Evolutionary conservation across 2,888 invertebrate species (phyloP).

Genomic region (Drosophila pseudotalamancana): DNA sequence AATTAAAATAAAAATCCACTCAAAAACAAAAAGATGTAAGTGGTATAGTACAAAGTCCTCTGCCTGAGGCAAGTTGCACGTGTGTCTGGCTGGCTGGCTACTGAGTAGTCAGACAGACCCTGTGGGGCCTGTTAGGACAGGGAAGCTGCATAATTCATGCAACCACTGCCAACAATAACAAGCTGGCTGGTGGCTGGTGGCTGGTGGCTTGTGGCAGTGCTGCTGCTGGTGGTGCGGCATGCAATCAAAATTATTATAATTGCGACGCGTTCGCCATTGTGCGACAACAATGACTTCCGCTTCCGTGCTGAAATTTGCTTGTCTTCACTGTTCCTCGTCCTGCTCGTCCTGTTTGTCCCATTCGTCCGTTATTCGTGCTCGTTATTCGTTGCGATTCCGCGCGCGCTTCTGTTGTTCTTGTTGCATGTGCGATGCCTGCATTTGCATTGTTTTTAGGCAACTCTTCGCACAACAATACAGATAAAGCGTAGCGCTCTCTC

Average conservation of each 20-base stretch:
- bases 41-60: conserved; percentile 4
- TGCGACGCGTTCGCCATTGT: conserved; percentile 81
- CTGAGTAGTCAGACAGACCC: not conserved
- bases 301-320: conserved; percentile 78
- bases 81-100: conserved; percentile 17
- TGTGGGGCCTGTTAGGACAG: conserved; percentile 2
- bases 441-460: conserved; percentile 67
- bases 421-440: conserved; percentile 48
- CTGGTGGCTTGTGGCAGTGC: not conserved
- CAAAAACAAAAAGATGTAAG: conserved; percentile 33
- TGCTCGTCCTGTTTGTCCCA: conserved; percentile 10
- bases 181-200: conserved; percentile 22
- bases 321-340: conserved; percentile 40
- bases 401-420: conserved; percentile 13
- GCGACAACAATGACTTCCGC: conserved; percentile 81
- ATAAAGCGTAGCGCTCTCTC: conserved; percentile 4
- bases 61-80: conserved; percentile 18
- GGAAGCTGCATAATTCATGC: conserved; percentile 61
- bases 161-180: conserved; percentile 64
- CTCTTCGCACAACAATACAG: conserved; percentile 48
- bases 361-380: too few species aligned
- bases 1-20: conserved; percentile 65
- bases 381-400: conserved; percentile 24
- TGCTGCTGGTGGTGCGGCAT: conserved; percentile 28
- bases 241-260: conserved; percentile 82